Evolutionary conservation across 2,888 invertebrate species (phyloP), one percentile per base, ranked within the genome.

Genomic region (Andrena flavipes): DNA sequence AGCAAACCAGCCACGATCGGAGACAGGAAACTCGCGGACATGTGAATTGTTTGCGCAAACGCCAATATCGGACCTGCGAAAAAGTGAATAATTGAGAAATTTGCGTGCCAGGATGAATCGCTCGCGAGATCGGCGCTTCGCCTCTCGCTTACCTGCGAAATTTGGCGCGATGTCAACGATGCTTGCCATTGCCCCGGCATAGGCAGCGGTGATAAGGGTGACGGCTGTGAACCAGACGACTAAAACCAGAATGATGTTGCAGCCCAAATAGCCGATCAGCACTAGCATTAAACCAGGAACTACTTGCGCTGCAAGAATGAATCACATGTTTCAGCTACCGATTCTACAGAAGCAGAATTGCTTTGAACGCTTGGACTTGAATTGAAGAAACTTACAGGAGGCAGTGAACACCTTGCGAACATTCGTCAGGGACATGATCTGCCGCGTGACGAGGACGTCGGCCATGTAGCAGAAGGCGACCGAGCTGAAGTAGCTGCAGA

Each of bases 151-250:
- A 92, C 96, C 97, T 70, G 97, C 97, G 89, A 96, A 96, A 94
- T 97, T 97, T n/a, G 97, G 97, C 0, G 97, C 96, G 79, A 97
- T 96, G 92, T 97, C 97, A 20, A 97, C 96, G 83, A 97, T 96
- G 90, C 96, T 97, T 0, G 97, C 96, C 96, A 97, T 97, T 3
- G 96, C 96, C 51, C 96, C 96, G 3, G 96, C 96, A 91, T 97
- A 96, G 0, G 96, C 95, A 13, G 96, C 96, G 26, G 96, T 96
- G 88, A 97, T 96, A 79, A 96, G 94, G 13, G 96, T 96, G 4
- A 97, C 96, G 30, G 96, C 96, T 76, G 96, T 92, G 92, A 96
- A 96, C 96, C 96, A 97, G 23, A 96, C 94, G 51, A 96, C 92
- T 84, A 96, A 92, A 56, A 96, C 95, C 69, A 95, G 89, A 30